phyloP scores from a whole-genome alignment of 2,113 vertebrate species.

The Loxodonta africana region DNA sequence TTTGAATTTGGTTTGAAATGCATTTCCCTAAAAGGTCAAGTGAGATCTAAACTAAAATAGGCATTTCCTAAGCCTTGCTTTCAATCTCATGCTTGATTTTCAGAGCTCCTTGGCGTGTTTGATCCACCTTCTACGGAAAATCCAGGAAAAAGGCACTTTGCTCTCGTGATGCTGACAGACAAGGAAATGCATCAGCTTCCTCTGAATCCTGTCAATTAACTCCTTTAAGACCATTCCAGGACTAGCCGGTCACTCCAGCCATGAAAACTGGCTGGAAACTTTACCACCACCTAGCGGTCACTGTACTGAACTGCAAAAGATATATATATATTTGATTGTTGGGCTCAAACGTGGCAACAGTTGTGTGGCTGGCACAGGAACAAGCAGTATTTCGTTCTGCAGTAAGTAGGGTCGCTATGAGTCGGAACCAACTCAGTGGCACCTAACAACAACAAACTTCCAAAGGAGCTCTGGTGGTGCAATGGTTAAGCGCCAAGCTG shows the following conservation, averaged over 20 bases:
- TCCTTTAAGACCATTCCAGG: neutral
- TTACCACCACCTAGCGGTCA: conserved; percentile 74
- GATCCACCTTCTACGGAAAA: neutral
- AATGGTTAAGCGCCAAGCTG: neutral
- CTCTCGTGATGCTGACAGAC: neutral
- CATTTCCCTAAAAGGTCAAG: neutral
- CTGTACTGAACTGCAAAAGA: neutral
- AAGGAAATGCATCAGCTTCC: conserved; percentile 10
- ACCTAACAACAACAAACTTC: neutral
- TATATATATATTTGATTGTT: neutral
- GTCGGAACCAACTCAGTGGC: neutral
- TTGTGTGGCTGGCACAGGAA: neutral
- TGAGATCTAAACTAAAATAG: conserved; percentile 3
- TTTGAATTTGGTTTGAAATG: conserved; percentile 50
- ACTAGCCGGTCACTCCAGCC: neutral
- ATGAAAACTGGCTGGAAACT: conserved; percentile 56
- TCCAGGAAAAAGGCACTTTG: neutral
- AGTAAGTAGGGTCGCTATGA: neutral
- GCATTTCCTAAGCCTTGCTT: neutral
- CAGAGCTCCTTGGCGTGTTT: neutral
- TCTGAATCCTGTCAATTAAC: neutral
- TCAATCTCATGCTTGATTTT: neutral
- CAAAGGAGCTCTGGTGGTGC: neutral
- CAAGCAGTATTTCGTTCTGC: neutral
- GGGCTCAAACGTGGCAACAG: neutral